phyloP scores from a whole-genome alignment of 1,140 invertebrate genomes.

The Drosophila oshimai region DNA sequence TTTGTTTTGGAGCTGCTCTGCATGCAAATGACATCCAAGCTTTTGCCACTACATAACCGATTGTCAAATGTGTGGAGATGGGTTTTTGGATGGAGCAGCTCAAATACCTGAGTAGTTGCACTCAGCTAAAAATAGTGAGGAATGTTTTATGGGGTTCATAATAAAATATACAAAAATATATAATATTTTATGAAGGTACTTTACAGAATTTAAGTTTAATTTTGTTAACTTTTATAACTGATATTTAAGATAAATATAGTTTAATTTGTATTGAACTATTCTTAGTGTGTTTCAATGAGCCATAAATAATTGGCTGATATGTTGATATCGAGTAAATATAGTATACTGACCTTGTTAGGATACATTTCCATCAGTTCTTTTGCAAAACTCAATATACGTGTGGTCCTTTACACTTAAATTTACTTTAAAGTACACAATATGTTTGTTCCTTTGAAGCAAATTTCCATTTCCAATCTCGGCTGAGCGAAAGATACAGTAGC shows the following conservation, averaged over 20 bases:
- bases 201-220: no score
- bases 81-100: background rate
- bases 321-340: no score
- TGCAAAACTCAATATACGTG: background rate
- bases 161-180: no score
- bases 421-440: background rate
- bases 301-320: no score
- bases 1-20: conserved; percentile 66
- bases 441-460: background rate
- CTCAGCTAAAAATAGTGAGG: no score
- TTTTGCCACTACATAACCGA: conserved; percentile 50
- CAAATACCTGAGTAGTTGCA: background rate
- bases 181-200: no score
- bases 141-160: no score
- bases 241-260: no score
- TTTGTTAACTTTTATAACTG: no score
- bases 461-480: conserved; percentile 5
- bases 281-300: no score
- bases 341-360: no score
- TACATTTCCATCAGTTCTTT: background rate
- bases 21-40: conserved; percentile 68
- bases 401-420: background rate
- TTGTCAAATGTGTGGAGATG: conserved; percentile 17
- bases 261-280: no score
- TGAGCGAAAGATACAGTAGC: conserved; percentile 52